phyloP scores from a whole-genome alignment of 2,113 vertebrate genomes.

The Catharus bicknelli region DNA sequence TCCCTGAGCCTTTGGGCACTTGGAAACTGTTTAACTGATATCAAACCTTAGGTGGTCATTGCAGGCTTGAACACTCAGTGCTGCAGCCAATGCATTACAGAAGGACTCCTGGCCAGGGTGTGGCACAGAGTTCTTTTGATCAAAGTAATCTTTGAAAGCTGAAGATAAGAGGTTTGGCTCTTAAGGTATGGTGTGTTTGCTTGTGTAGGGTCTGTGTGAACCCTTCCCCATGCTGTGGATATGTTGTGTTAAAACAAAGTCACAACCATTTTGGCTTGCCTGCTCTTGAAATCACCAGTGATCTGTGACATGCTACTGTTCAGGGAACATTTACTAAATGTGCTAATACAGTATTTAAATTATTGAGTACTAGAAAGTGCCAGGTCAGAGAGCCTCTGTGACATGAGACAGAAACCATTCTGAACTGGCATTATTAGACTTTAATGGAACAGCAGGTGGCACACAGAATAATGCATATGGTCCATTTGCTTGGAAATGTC shows the following conservation, averaged over 20 bases:
- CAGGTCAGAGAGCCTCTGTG: neutral
- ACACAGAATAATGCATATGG: neutral
- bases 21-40: neutral
- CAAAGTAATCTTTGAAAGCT: neutral
- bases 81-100: neutral
- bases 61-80: neutral
- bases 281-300: neutral
- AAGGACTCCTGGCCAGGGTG: neutral
- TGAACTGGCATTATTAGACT: neutral
- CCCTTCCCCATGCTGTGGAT: neutral
- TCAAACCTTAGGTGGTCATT: fast-evolving
- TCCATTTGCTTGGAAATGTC: slow-evolving; percentile 4
- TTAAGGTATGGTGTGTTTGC: neutral
- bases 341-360: neutral
- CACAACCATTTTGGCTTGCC: neutral
- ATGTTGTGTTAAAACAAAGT: neutral
- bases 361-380: neutral
- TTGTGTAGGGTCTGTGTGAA: neutral
- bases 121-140: neutral
- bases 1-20: neutral
- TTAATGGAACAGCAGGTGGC: slow-evolving; percentile 12
- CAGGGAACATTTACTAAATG: neutral
- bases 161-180: neutral
- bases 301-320: neutral
- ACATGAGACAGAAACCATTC: neutral